Conservation (phyloP, 1,140 invertebrate species). For the Monomorium pharaonis region DNA sequence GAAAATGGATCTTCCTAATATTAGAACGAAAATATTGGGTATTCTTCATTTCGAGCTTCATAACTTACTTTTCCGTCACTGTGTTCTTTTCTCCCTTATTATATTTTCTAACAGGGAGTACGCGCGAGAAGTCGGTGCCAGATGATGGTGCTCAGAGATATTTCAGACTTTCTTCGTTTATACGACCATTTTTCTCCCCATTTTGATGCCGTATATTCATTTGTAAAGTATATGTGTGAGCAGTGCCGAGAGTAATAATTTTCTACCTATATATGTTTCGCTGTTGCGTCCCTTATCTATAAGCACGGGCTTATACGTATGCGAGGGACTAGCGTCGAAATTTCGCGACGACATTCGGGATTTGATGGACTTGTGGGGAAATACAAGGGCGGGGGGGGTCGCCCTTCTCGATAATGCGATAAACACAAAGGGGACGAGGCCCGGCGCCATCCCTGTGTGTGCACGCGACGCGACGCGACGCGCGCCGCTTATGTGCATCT, state of each 20-base stretch:
- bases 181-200: too few species aligned
- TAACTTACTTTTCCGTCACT: background rate
- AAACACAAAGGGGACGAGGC: conserved; percentile 69
- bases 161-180: background rate
- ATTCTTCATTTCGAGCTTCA: background rate
- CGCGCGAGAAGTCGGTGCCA: background rate
- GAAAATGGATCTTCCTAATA: background rate
- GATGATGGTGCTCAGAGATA: background rate
- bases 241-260: background rate
- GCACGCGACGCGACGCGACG: conserved; percentile 43
- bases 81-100: background rate
- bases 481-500: conserved; percentile 60
- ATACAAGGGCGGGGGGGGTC: background rate
- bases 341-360: conserved; percentile 18
- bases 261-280: background rate
- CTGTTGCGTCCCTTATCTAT: background rate
- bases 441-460: conserved; percentile 23
- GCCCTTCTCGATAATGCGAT: conserved; percentile 67
- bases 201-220: background rate
- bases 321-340: background rate
- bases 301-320: background rate
- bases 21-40: background rate
- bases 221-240: background rate
- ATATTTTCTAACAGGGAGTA: conserved; percentile 8
- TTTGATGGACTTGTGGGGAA: conserved; percentile 43